Conservation (phyloP, 2,888 invertebrate genomes). For the Dorcus parallelipipedus region DNA sequence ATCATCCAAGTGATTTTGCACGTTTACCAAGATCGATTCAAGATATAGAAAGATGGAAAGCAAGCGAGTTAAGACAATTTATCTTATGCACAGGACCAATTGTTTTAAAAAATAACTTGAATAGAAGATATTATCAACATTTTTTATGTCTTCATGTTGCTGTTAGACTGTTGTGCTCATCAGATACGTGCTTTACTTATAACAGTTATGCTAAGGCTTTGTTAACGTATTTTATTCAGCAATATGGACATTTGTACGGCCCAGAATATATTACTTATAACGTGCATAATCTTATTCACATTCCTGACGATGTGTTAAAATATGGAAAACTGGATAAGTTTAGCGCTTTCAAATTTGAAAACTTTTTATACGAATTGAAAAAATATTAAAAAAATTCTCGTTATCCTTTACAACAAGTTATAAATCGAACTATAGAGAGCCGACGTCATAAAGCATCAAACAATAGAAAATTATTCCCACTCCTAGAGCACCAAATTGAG, state of each 20-base stretch:
- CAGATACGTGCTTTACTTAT: background rate
- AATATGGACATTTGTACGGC: slow-evolving; percentile 8
- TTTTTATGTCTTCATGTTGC: slow-evolving; percentile 13
- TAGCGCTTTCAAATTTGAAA: slow-evolving; percentile 25
- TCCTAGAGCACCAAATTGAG: no score
- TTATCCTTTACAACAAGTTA: slow-evolving; percentile 17
- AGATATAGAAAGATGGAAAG: slow-evolving; percentile 25
- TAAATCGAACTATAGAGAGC: background rate
- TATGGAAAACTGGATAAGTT: slow-evolving; percentile 23
- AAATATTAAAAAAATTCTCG: slow-evolving; percentile 6
- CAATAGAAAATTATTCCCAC: no score
- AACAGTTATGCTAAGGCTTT: background rate
- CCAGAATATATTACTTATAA: slow-evolving; percentile 17
- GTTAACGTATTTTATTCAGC: slow-evolving; percentile 4
- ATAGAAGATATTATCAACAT: slow-evolving; percentile 14
- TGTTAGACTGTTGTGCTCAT: slow-evolving; percentile 1
- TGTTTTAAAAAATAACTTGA: slow-evolving; percentile 20
- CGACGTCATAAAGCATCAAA: no score
- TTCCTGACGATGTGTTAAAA: slow-evolving; percentile 17
- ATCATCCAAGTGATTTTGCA: slow-evolving; percentile 23
- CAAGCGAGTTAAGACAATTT: slow-evolving; percentile 26
- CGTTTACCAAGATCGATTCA: slow-evolving; percentile 21
- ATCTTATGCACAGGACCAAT: slow-evolving; percentile 28
- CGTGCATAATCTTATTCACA: slow-evolving; percentile 24
- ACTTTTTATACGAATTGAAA: slow-evolving; percentile 11